Base-by-base conservation (phyloP, 1,140 invertebrate species). In the Littorina saxatilis region DNA sequence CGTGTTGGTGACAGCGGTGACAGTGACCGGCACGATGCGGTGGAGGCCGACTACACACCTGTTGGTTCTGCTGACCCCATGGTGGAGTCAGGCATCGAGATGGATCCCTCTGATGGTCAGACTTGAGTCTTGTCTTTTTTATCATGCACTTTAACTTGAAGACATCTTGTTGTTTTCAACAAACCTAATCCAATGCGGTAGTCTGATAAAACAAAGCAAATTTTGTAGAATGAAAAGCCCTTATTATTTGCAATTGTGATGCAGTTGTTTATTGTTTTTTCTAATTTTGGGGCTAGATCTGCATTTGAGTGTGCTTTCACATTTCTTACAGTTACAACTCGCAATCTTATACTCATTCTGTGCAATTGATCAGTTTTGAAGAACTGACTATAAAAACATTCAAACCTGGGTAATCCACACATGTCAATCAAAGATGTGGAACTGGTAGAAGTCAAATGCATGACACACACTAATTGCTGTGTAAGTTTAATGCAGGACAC, bases 1-100 rank as follows among this genome's bases (percentile, higher is more conserved):
- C 3, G 1, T 35, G n/a, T 20, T 76, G 40, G 43, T 32, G 43
- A 17, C 52, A 4, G 58, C 15, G 23, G 13, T 20, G 72, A 52
- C 52, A 27, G 37, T 9, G 73, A 58, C 5, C 13, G 0, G 35
- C 63, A 68, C 15, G 13, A 3, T 17, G 66, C 66, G 37, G 66
- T 68, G 0, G 66, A 68, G 23, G 66, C 66, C 17, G 66, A 68
- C 40, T 73, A 50, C 70, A 73, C 2, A 4, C 40, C 70, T 50
- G 40, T 52, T 29, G 70, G 43, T 2, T 73, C 40, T 27, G 43
- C 27, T 20, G 70, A 73, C 27, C 9, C 27, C 39, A 29, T 73
- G 70, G 43, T 52, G 2, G 70, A 73, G 40, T 73, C 70, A 15
- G 70, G 70, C 20, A 73, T 73, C 39, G 70, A 73, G 70, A 73